Conservation (phyloP, 2,888 invertebrate genomes). For the Athrips mouffetella region DNA sequence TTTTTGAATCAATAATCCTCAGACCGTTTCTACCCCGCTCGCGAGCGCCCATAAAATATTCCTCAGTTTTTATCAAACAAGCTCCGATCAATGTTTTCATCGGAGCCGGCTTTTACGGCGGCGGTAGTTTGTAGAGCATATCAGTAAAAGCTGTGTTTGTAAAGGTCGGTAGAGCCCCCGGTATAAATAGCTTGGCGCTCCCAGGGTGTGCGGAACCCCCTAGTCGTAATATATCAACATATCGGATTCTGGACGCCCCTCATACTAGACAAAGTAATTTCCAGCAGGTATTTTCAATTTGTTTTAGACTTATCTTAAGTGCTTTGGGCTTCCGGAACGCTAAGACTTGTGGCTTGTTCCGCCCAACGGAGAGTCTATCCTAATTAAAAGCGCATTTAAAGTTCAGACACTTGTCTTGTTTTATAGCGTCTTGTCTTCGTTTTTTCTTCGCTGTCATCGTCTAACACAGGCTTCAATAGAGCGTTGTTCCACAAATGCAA, state of each 20-base stretch:
- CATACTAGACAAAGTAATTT: slow-evolving; percentile 30
- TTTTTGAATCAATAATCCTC: slow-evolving; percentile 2
- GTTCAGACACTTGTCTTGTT: no score
- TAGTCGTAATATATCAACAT: slow-evolving; percentile 63
- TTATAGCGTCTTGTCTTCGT: slow-evolving; percentile 18
- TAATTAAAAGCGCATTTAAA: no score
- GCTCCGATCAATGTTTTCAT: slow-evolving; percentile 25
- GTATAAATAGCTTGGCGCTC: slow-evolving; percentile 44
- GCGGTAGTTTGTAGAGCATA: slow-evolving; percentile 60
- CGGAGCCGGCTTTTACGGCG: slow-evolving; percentile 43
- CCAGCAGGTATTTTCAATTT: slow-evolving; percentile 50
- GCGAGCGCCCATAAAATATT: slow-evolving; percentile 9
- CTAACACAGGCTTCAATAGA: not conserved
- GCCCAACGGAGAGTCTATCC: no score
- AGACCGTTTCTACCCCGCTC: not conserved
- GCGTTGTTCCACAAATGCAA: not conserved
- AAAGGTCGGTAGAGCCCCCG: slow-evolving; percentile 56
- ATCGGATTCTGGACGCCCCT: slow-evolving; percentile 52
- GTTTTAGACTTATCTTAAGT: slow-evolving; percentile 27
- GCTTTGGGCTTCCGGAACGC: no score
- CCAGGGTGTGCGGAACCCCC: slow-evolving; percentile 56
- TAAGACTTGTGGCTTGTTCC: no score
- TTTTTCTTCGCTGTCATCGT: slow-evolving; percentile 25
- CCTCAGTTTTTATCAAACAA: slow-evolving; percentile 11
- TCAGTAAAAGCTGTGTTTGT: slow-evolving; percentile 56